phyloP scores from a whole-genome alignment of 2,888 invertebrate genomes.

The Eudasyphora cyanicolor region DNA sequence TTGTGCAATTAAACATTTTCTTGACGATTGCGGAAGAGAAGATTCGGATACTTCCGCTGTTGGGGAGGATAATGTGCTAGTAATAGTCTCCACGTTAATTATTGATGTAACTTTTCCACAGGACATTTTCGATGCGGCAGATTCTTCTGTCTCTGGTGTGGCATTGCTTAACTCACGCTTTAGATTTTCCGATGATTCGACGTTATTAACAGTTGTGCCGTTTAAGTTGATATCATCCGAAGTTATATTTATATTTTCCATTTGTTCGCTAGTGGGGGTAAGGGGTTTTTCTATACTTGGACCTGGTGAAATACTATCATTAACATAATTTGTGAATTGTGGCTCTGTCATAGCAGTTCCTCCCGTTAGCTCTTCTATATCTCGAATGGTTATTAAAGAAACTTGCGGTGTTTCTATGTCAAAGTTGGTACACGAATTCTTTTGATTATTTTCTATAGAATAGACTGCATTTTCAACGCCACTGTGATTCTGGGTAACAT shows the following conservation, averaged over 20 bases:
- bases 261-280: not conserved
- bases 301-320: not conserved
- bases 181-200: conserved; percentile 41
- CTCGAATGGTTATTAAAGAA: conserved; percentile 68
- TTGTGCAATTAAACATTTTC: not conserved
- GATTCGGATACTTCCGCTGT: not conserved
- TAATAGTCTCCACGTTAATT: not conserved
- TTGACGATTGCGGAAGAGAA: no score
- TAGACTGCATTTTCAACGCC: conserved; percentile 16
- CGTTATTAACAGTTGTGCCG: not conserved
- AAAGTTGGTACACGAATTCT: conserved; percentile 32
- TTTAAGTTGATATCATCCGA: conserved; percentile 13
- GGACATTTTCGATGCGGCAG: not conserved
- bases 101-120: not conserved
- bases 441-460: conserved; percentile 40
- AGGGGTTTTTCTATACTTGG: not conserved
- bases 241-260: conserved; percentile 5
- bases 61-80: not conserved
- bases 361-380: conserved; percentile 66
- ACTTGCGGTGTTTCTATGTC: conserved; percentile 73
- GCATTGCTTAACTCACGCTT: conserved; percentile 52
- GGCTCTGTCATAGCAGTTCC: not conserved
- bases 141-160: conserved; percentile 54
- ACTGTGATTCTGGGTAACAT: conserved; percentile 51
- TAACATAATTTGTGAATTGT: not conserved